Percentiles rank a stretch among this genome's conserved stretches.
Conservation (phyloP, 2,888 invertebrate genomes). For the Yponomeuta sedellus region DNA sequence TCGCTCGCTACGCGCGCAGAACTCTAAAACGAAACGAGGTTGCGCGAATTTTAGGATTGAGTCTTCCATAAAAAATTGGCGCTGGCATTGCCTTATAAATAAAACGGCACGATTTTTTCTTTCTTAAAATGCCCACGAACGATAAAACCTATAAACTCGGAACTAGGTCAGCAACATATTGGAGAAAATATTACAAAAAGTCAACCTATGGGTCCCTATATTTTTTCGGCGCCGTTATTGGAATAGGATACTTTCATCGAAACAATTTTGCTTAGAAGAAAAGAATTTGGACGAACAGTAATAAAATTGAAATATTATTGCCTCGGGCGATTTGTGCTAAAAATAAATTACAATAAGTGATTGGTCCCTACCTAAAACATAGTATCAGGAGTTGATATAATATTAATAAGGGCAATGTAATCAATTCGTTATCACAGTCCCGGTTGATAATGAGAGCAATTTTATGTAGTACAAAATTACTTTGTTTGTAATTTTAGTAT, state of each 20-base stretch:
- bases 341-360: slow-evolving; percentile 11
- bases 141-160: background rate
- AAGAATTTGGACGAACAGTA: slow-evolving; percentile 2
- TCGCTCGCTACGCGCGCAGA: background rate
- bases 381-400: background rate
- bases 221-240: background rate
- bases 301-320: slow-evolving; percentile 14
- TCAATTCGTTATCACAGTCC: background rate
- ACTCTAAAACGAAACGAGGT: no score
- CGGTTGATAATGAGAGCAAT: background rate
- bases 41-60: no score
- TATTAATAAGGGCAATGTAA: background rate
- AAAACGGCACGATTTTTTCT: background rate
- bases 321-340: background rate
- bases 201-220: background rate
- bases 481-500: no score
- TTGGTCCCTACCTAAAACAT: background rate
- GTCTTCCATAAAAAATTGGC: background rate
- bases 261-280: slow-evolving; percentile 3
- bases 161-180: background rate
- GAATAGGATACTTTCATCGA: slow-evolving; percentile 5
- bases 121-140: background rate
- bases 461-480: no score
- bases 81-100: no score
- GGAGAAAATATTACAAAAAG: background rate